These are phyloP conservation scores for Laupala kohalensis DNA, from an alignment of 1,140 invertebrate genomes.

Conservation along the genomic window DNA sequence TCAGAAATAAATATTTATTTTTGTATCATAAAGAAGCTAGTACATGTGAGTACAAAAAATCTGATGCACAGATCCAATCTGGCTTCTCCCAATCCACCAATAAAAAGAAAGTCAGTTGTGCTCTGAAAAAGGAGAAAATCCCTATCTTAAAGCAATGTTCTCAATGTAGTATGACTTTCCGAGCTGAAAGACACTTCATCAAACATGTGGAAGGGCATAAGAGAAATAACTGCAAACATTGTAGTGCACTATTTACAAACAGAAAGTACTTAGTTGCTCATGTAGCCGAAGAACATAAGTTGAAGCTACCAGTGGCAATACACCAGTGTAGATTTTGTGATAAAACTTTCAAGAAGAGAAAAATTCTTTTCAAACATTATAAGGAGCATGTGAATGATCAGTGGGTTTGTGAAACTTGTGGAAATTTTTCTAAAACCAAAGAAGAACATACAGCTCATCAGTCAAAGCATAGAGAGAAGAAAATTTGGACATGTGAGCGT, in stretches of 20 bases:
- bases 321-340: conserved; percentile 23
- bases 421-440: conserved; percentile 21
- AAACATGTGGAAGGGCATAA: conserved; percentile 29
- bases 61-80: neutral
- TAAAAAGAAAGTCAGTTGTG: neutral
- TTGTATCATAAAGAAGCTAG: neutral
- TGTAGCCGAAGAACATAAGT: conserved; percentile 24
- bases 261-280: conserved; percentile 28
- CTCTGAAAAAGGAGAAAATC: neutral
- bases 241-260: conserved; percentile 27
- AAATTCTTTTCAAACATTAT: conserved; percentile 25
- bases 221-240: conserved; percentile 29
- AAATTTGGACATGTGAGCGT: conserved; percentile 25
- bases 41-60: neutral
- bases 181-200: conserved; percentile 27
- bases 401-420: conserved; percentile 27
- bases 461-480: conserved; percentile 23
- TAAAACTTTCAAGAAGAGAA: conserved; percentile 26
- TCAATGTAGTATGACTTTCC: conserved; percentile 27
- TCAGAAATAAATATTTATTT: conserved; percentile 4
- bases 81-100: no score
- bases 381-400: conserved; percentile 26
- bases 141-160: conserved; percentile 15
- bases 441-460: conserved; percentile 24
- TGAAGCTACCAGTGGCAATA: conserved; percentile 21